Base-by-base conservation (phyloP, 2,797 vertebrate genomes). In the Remorina albescens region DNA sequence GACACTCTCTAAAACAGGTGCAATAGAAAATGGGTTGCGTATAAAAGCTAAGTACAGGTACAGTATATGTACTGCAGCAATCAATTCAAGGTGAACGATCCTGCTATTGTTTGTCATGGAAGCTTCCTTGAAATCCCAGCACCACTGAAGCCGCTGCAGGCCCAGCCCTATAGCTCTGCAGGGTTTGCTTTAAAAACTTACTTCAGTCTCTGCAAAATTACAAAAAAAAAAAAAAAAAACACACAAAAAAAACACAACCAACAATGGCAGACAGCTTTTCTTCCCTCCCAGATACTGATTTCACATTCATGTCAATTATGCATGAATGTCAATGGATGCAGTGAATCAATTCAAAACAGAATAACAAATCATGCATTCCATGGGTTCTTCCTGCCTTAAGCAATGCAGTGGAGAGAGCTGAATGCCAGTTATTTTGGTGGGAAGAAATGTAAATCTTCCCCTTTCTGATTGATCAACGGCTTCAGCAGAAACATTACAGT, bases 281-380 rank as follows among this genome's bases (percentile, higher is more conserved):
- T 46, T 63, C 67, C 58, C 78, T 68, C 81, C 50, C 36, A 77
- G 82, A 76, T 58, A 30, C 67, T 53, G 72, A 85, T 88, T 91
- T 90, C 83, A 87, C 78, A 86, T 89, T 80, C 80, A 76, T 36
- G 72, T 71, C 84, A 67, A 86, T 93, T 92, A 90, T 91, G 81
- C 83, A 88, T 92, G 89, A 92, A 91, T 93, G 89, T 92, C 87
- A 93, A 87, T 89, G 84, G 78, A 91, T 86, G 81, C 86, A 86
- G 80, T 76, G 77, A 88, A 88, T 90, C 89, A 88, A 84, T 92
- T 78, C 79, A 81, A 85, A 90, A 71, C 69, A 79, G 87, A 87
- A 89, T 81, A 85, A 86, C 89, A 89, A 91, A 85, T 85, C 60
- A 76, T 61, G 69, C 76, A 83, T 86, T 88, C 60, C 32, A 60